These are phyloP conservation scores for Stichodactyla helianthus DNA, from an alignment of 64 coral and sea anemone genomes.

Conservation along the genomic window DNA sequence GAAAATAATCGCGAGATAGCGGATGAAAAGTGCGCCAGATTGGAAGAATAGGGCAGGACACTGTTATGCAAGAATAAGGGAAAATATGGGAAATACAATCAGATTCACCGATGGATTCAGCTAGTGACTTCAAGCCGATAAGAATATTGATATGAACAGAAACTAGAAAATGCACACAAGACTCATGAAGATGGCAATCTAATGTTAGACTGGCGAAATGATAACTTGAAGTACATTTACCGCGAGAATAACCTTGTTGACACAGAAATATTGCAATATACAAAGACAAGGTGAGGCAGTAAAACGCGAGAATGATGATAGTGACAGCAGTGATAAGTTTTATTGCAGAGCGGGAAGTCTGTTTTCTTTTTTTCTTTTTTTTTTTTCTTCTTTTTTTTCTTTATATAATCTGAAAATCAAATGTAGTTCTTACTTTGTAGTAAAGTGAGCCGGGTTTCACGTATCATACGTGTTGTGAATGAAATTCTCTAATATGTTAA, in stretches of 20 bases:
- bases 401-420: neutral
- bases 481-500: too few species aligned
- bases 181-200: neutral
- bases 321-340: neutral
- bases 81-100: too few species aligned
- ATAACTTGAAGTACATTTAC: neutral
- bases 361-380: neutral
- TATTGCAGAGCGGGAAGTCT: neutral
- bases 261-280: neutral
- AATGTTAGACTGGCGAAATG: neutral
- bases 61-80: too few species aligned
- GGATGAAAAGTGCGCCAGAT: too few species aligned
- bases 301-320: neutral
- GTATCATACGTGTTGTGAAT: too few species aligned
- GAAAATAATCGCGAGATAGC: too few species aligned
- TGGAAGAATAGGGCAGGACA: too few species aligned
- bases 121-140: too few species aligned
- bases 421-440: too few species aligned
- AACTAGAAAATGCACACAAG: neutral
- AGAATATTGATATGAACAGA: neutral
- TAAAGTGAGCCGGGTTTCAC: too few species aligned
- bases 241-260: neutral
- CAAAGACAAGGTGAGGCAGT: neutral
- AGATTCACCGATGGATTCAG: too few species aligned
- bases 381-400: neutral